Base-by-base conservation (phyloP, 2,113 vertebrate genomes). In the Pithys albifrons region DNA sequence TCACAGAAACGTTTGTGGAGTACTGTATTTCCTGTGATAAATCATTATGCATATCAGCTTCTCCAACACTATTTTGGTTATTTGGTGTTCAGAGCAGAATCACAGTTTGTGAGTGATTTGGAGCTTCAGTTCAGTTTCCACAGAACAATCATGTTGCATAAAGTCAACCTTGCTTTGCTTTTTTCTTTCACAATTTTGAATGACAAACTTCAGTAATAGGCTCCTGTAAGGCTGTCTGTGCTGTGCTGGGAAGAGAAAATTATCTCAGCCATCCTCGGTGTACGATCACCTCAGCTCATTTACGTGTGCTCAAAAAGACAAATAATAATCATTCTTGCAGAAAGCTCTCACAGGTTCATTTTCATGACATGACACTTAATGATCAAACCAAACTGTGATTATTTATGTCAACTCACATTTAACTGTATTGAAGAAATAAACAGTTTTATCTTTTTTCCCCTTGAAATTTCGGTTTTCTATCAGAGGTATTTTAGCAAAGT, bases 271-370 rank as follows among this genome's bases (percentile, higher is more conserved):
- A 64, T 93, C 84, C 78, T 85, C 6, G 0, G 74, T 54, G 64
- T 90, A 19, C 18, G 27, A 75, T 84, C 88, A 89, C 88, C 95
- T 90, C 77, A 14, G 80, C 88, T 97, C 83, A 81, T 93, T 95
- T 96, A 88, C 86, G 76, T 95, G 70, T 75, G 61, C 93, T 96
- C 92, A 72, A 81, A 89, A 92, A 95, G 83, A 81, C 88, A 96
- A 96, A 93, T 89, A 94, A 91, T 94, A 81, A 94, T 94, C 83
- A 85, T 88, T 95, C 83, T 92, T 88, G 92, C 90, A 94, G 94
- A 96, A 95, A 76, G 59, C 90, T 94, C 88, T 94, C 1, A 8
- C 82, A 93, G 85, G 83, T 92, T 97, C 92, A 78, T 89, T 94
- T 94, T 90, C 93, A 67, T 96, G 95, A 92, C 88, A 22, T 85